Conservation (phyloP, 2,113 vertebrate species). For the Arizona elegans region DNA sequence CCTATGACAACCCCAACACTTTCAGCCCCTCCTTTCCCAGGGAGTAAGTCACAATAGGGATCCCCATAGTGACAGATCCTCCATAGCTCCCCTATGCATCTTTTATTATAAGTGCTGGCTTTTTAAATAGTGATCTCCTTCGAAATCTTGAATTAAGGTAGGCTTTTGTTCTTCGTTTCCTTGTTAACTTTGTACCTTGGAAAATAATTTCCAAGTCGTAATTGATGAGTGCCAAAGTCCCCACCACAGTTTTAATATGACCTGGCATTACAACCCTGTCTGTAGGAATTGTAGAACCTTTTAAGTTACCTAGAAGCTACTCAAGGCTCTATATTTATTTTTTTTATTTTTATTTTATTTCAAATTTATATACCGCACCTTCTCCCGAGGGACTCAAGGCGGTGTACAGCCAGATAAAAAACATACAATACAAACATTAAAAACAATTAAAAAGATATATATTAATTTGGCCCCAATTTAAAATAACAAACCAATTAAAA, state of each 20-base stretch:
- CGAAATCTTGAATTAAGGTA: not conserved
- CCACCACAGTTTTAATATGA: not conserved
- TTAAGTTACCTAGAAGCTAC: not conserved
- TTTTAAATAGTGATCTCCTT: not conserved
- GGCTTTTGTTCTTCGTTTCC: not conserved
- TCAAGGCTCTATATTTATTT: not conserved
- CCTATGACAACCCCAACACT: not conserved
- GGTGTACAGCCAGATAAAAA: no score
- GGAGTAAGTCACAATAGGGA: conserved; percentile 12
- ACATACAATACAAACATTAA: no score
- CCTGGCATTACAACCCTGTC: not conserved
- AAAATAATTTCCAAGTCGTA: not conserved
- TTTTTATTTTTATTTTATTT: no score
- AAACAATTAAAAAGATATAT: no score
- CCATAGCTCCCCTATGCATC: not conserved
- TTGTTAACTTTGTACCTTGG: not conserved
- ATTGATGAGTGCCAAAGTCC: not conserved
- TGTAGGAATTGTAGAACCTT: not conserved
- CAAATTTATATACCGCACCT: no score
- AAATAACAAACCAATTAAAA: no score
- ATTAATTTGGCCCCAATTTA: no score
- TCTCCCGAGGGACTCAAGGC: no score
- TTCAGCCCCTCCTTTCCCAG: not conserved
- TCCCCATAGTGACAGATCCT: conserved; percentile 28
- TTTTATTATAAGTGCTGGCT: not conserved